A percentile compares a stretch with the other conserved stretches of the same genome.
Evolutionary conservation across 2,888 invertebrate species (phyloP).

Genomic region (Strigamia crassipes): DNA sequence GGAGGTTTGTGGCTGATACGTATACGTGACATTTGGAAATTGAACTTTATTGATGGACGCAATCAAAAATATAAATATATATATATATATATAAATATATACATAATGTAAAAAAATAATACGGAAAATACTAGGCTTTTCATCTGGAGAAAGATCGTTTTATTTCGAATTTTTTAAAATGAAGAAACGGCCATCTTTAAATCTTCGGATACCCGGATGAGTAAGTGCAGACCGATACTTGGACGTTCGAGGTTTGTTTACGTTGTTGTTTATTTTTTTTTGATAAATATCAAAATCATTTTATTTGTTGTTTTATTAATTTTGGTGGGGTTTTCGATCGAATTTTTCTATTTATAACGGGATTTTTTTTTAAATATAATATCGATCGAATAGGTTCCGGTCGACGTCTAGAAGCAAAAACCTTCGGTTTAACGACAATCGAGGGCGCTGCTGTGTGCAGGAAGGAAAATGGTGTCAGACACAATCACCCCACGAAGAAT

Average conservation of each 20-base stretch:
- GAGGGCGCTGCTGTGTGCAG: not conserved
- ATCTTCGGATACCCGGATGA: no score
- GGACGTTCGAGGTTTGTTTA: no score
- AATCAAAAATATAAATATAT: not conserved
- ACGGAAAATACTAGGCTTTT: not conserved
- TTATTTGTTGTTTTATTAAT: no score
- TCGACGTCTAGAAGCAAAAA: not conserved
- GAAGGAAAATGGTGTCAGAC: not conserved
- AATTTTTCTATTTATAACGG: no score
- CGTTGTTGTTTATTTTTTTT: no score
- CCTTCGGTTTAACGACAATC: not conserved
- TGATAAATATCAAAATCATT: no score
- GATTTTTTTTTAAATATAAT: no score
- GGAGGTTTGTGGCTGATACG: not conserved
- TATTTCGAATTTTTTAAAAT: not conserved
- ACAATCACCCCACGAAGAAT: not conserved
- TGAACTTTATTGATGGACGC: constrained; percentile 1
- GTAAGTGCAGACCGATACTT: no score
- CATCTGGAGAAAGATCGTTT: constrained; percentile 3
- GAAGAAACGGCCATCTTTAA: not conserved
- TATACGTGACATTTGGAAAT: not conserved
- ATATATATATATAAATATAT: constrained; percentile 12
- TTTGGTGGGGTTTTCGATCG: no score
- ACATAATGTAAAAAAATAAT: constrained; percentile 12
- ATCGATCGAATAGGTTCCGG: not conserved